phyloP scores from a whole-genome alignment of 2,113 vertebrate genomes.

The Hylia prasina region DNA sequence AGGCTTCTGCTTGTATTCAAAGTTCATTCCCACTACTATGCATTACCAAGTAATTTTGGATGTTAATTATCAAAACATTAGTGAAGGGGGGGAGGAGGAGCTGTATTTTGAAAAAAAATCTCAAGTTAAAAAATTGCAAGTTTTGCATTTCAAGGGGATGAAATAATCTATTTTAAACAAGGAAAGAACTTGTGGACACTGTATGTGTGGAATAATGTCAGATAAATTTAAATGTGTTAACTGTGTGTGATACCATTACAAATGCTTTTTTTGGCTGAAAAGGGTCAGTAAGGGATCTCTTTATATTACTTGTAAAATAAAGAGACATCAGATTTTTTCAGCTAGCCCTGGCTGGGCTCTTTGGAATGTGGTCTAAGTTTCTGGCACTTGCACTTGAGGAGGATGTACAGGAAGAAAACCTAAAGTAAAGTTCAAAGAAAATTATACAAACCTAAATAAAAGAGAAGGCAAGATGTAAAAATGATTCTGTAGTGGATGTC shows the following conservation, averaged over 20 bases:
- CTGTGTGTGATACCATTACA: not conserved
- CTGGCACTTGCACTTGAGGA: not conserved
- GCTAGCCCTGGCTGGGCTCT: not conserved
- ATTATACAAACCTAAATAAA: not conserved
- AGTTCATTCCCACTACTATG: not conserved
- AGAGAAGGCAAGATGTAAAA: not conserved
- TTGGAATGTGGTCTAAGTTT: not conserved
- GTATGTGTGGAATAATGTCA: not conserved
- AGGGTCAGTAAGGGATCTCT: not conserved
- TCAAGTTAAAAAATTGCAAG: not conserved
- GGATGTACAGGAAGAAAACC: not conserved
- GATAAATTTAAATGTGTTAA: slow-evolving; percentile 15
- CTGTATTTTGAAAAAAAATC: not conserved
- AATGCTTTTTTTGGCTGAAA: not conserved
- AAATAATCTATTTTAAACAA: not conserved
- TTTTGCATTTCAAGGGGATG: not conserved
- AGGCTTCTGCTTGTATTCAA: not conserved
- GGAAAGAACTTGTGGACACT: not conserved
- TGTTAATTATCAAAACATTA: not conserved
- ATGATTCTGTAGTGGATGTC: not conserved
- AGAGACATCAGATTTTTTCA: not conserved
- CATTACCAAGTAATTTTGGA: not conserved
- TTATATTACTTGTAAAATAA: not conserved
- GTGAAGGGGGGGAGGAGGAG: not conserved
- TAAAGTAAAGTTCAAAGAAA: not conserved